A percentile compares a stretch with the other conserved stretches of the same genome.
Evolutionary conservation across 1,140 invertebrate species (phyloP).

Genomic region (Zaprionus capensis): DNA sequence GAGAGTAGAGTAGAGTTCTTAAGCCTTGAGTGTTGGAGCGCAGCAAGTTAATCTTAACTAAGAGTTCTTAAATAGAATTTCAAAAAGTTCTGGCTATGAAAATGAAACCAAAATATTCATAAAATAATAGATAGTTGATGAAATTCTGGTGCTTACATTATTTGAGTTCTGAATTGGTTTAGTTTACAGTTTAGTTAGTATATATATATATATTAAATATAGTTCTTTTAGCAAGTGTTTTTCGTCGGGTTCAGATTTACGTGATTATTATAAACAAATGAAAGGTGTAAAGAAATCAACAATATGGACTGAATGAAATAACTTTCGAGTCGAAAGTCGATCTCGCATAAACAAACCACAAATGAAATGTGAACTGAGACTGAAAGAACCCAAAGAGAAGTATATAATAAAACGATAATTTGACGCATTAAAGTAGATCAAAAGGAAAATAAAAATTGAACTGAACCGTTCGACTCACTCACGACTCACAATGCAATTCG

Average conservation of each 20-base stretch:
- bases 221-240: conserved; percentile 77
- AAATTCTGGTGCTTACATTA: conserved; percentile 37
- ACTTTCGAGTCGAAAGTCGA: not conserved
- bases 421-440: conserved; percentile 36
- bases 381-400: conserved; percentile 64
- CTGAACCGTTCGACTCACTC: conserved; percentile 85
- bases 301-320: conserved; percentile 7
- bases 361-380: conserved; percentile 8
- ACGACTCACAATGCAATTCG: conserved; percentile 92
- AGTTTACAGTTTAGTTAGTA: conserved; percentile 51
- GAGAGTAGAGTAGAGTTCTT: conserved; percentile 1
- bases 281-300: conserved; percentile 54
- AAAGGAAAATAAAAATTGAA: conserved; percentile 81
- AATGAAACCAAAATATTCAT: conserved; percentile 36
- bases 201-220: conserved; percentile 53
- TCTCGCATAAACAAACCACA: conserved; percentile 34
- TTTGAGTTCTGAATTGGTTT: conserved; percentile 38
- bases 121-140: conserved; percentile 23
- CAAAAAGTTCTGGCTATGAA: conserved; percentile 69
- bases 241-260: conserved; percentile 84
- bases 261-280: conserved; percentile 67
- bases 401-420: conserved; percentile 27
- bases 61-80: conserved; percentile 35
- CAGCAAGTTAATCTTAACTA: conserved; percentile 21
- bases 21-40: conserved; percentile 17